Evolutionary conservation across 2,113 vertebrate species (phyloP), one percentile per base, ranked within the genome.

Genomic region (Ameiurus melas): DNA sequence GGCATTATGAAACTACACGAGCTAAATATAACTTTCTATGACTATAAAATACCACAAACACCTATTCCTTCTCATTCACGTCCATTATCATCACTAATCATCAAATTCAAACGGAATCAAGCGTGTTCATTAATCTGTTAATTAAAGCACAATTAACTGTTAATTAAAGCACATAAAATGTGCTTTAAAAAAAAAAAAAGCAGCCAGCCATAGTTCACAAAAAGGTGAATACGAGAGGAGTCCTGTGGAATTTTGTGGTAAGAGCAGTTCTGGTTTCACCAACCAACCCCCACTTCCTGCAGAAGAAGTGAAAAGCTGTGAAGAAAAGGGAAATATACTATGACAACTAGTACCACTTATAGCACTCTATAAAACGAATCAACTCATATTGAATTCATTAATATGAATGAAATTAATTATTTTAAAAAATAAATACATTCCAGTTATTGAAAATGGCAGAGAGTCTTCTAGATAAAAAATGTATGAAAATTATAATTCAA

Each of bases 211-310:
- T 43, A 62, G 80, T 60, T 60, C 22, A 83, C 33, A 14, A 39
- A 62, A 60, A 39, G 33, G 20, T 62, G 80, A 55, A 33, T 55
- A 58, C 53, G 51, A 33, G 8, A 85, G 20, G 66, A 85, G 5
- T 57, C 68, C 43, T 86, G 84, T 85, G 85, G 85, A 86, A 68
- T 86, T 64, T 55, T 80, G 43, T 33, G n/a, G 47, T 36, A 80
- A 25, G 58, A 39, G 53, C 47, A 85, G 83, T 85, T 70, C 83
- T 85, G 66, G 64, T 85, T 68, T 79, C 85, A 60, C 60, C 84
- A 64, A 53, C 43, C 73, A 88, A 79, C 88, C 83, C 88, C 83
- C 84, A 89, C 62, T 79, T 88, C 51, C 83, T 79, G 58, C 75
- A 71, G 25, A 55, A 43, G 75, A 84, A 84, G 75, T 70, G 27